Percentiles rank a stretch among this genome's conserved stretches.
phyloP scores from a whole-genome alignment of 2,113 vertebrate genomes.

The Urocolius indicus region DNA sequence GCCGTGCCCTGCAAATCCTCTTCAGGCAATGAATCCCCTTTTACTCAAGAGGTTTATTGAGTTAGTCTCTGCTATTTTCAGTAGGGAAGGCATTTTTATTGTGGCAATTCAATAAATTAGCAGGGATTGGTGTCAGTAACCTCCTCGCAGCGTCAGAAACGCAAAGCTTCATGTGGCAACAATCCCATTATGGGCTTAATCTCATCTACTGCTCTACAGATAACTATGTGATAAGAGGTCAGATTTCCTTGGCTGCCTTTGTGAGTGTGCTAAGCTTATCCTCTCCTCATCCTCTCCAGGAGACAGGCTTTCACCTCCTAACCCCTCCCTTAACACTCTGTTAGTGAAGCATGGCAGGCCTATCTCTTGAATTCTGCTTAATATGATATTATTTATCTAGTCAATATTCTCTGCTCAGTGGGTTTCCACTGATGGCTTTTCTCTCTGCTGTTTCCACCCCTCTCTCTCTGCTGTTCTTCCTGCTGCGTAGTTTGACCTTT shows the following conservation, averaged over 20 bases:
- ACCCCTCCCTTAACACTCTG: background rate
- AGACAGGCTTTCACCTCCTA: constrained; percentile 12
- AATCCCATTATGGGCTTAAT: background rate
- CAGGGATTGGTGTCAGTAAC: constrained; percentile 4
- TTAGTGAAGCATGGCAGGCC: background rate
- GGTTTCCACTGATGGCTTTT: background rate
- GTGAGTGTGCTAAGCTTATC: background rate
- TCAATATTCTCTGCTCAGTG: background rate
- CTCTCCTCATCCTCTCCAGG: background rate
- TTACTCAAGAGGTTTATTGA: constrained; percentile 6
- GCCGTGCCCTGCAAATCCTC: background rate
- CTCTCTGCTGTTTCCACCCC: background rate
- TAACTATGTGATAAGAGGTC: background rate
- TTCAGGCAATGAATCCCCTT: constrained; percentile 38
- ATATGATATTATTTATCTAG: constrained; percentile 14
- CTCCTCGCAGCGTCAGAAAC: background rate
- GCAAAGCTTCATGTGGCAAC: background rate
- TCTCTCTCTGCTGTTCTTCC: background rate
- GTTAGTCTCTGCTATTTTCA: constrained; percentile 13
- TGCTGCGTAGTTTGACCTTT: background rate
- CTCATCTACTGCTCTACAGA: background rate
- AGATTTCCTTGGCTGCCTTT: constrained; percentile 1
- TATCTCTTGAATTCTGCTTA: background rate
- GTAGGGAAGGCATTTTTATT: constrained; percentile 2
- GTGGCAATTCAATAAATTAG: background rate